Base-by-base conservation (phyloP, 2,113 vertebrate genomes). In the Furnarius figulus region DNA sequence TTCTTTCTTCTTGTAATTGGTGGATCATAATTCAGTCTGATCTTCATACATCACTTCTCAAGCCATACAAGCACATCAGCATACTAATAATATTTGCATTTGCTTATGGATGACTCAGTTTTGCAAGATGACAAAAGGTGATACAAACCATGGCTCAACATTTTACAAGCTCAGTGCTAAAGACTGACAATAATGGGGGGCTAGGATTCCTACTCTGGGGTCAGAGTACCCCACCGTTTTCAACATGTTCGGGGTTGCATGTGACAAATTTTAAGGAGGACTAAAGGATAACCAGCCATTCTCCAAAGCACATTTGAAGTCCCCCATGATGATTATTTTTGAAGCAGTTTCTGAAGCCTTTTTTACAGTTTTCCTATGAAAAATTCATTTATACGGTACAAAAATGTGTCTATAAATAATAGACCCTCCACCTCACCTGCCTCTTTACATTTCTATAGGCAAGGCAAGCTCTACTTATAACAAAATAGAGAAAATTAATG, bases 361-460 rank as follows among this genome's bases (percentile, higher is more conserved):
- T 72, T 72, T 80, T 31, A 52, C 53, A 68, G 19, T 85, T 77
- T 82, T 79, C 55, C 44, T 49, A 44, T 66, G 74, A 91, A 87
- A 89, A 79, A 75, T 61, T 56, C 21, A 87, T 72, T 94, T 90
- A 14, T n/a, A 52, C 24, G 44, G 78, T 78, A 76, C 14, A 40
- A 87, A 50, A 79, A 62, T 3, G 15, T 50, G 35, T 61, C 85
- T 94, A 73, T 61, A 91, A 91, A 94, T 94, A 90, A 93, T 46
- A 82, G 90, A 78, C 42, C 33, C 12, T 67, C 27, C 68, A 53
- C 67, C 85, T 77, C 59, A 92, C 95, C 79, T 92, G 67, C 83
- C 79, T 92, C 74, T 91, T 67, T 68, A 75, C 59, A 30, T 90
- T 92, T 92, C 95, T 93, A 71, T 62, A 86, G 88, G 83, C 4